Conservation (phyloP, 2,888 invertebrate genomes). For the Protophormia terraenovae region DNA sequence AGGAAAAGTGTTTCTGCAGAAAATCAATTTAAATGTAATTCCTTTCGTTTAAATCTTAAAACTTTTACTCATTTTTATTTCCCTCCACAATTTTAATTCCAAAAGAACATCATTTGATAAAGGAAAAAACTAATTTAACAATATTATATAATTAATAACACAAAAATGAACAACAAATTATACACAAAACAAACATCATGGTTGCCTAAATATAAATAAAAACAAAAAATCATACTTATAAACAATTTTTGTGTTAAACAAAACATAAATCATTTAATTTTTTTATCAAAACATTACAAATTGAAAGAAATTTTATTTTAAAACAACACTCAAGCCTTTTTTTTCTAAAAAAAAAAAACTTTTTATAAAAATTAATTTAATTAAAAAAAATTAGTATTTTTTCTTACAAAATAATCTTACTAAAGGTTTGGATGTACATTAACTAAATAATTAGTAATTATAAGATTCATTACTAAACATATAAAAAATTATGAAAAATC, state of each 20-base stretch:
- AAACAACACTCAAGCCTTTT: not conserved
- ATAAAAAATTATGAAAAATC: too few species aligned
- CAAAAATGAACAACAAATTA: not conserved
- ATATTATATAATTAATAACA: not conserved
- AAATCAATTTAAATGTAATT: not conserved
- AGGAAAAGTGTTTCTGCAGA: too few species aligned
- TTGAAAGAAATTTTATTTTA: not conserved
- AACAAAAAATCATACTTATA: not conserved
- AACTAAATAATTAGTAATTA: not conserved
- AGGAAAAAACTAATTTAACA: not conserved
- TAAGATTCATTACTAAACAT: not conserved
- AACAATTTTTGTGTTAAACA: not conserved
- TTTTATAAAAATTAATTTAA: not conserved
- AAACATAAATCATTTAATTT: not conserved
- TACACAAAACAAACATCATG: conserved; percentile 12
- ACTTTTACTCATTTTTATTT: not conserved
- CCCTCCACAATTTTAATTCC: not conserved
- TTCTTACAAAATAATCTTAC: not conserved
- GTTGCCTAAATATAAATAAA: conserved; percentile 32
- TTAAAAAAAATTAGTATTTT: not conserved
- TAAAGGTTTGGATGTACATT: not conserved
- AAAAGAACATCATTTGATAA: conserved; percentile 15
- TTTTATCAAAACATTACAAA: not conserved
- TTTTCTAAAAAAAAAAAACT: not conserved
- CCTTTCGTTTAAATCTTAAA: not conserved